Percentiles rank a stretch among this genome's conserved stretches.
Conservation (phyloP, 2,888 invertebrate species). For the Caenorhabditis doughertyi region DNA sequence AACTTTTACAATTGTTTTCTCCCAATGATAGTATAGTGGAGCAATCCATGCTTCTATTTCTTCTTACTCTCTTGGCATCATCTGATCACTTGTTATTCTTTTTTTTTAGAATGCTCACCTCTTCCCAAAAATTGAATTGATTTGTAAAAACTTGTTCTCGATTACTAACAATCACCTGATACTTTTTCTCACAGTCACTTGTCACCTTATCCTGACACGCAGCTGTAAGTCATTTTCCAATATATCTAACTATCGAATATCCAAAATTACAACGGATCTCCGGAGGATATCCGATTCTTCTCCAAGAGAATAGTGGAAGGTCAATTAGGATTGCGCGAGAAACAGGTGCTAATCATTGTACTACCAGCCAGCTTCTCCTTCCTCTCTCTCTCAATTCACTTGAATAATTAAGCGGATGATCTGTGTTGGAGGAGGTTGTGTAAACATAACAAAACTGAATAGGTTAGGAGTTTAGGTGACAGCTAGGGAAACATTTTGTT, state of each 20-base stretch:
- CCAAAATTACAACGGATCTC: slow-evolving; percentile 44
- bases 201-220: slow-evolving; percentile 16
- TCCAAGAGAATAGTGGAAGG: not conserved
- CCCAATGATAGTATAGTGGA: no score
- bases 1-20: no score
- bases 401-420: slow-evolving; percentile 61
- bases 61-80: no score
- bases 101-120: not conserved
- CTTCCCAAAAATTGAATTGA: not conserved
- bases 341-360: slow-evolving; percentile 60
- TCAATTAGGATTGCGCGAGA: slow-evolving; percentile 59
- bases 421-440: slow-evolving; percentile 1
- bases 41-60: no score
- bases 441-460: slow-evolving; percentile 42
- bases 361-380: slow-evolving; percentile 43
- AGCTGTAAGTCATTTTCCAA: slow-evolving; percentile 37
- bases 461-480: slow-evolving; percentile 21
- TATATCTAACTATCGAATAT: slow-evolving; percentile 21
- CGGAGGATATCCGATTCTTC: slow-evolving; percentile 55
- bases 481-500: slow-evolving; percentile 48
- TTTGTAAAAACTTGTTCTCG: not conserved
- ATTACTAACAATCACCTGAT: slow-evolving; percentile 20
- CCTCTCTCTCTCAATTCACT: slow-evolving; percentile 19
- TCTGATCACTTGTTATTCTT: no score
- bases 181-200: not conserved